Conservation (phyloP, 2,113 vertebrate species). For the Grammomys dolichurus region DNA sequence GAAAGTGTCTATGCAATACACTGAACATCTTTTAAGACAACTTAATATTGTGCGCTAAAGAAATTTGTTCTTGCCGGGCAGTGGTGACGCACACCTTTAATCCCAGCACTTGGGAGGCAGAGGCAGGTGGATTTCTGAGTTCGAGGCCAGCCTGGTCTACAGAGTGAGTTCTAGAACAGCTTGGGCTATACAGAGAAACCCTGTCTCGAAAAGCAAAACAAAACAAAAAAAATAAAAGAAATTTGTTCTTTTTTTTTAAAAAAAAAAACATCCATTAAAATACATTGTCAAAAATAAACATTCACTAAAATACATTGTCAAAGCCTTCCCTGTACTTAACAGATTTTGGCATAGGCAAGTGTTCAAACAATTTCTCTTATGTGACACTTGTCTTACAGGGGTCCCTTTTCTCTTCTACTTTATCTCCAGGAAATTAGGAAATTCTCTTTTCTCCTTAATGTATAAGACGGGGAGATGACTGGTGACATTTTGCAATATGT, state of each 20-base stretch:
- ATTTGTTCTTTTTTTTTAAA: constrained; percentile 12
- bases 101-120: too few relatives aligned
- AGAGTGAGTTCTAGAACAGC: too few relatives aligned
- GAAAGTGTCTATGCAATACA: background rate
- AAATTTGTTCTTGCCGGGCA: background rate
- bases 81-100: too few relatives aligned
- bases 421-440: constrained; percentile 33
- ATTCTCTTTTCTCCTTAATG: constrained; percentile 50
- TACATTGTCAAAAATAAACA: constrained; percentile 13
- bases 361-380: background rate
- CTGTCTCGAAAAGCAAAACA: too few relatives aligned
- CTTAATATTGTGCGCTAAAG: constrained; percentile 24
- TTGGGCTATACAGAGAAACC: too few relatives aligned
- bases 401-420: constrained; percentile 20
- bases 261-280: background rate
- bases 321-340: constrained; percentile 54
- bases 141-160: too few relatives aligned
- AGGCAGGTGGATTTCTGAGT: too few relatives aligned
- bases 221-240: background rate
- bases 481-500: constrained; percentile 78
- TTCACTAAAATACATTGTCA: constrained; percentile 17
- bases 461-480: constrained; percentile 59
- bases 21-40: background rate
- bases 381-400: constrained; percentile 26
- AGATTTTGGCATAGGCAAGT: constrained; percentile 28